A percentile compares a stretch with the other conserved stretches of the same genome.
phyloP scores from a whole-genome alignment of 2,113 vertebrate species.

The Ia io region DNA sequence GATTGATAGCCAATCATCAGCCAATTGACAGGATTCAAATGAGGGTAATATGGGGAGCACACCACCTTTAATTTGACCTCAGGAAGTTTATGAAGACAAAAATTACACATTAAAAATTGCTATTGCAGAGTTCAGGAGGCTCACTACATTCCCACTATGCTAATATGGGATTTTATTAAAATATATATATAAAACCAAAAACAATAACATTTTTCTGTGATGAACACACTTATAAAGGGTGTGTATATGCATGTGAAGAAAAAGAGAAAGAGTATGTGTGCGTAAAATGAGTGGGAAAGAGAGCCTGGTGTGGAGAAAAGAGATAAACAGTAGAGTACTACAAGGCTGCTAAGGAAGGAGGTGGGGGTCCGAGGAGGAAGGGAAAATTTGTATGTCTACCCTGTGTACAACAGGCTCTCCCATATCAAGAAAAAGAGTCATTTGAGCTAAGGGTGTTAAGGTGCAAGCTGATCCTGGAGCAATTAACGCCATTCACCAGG shows the following conservation, averaged over 20 bases:
- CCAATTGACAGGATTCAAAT: neutral
- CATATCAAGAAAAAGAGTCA: neutral
- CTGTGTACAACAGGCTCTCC: neutral
- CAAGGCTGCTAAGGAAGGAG: neutral
- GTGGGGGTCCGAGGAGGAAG: neutral
- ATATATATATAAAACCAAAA: neutral
- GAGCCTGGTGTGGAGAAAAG: neutral
- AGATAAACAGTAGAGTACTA: too few relatives aligned
- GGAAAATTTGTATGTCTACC: neutral
- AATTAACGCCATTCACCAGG: neutral
- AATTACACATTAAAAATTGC: neutral
- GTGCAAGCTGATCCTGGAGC: neutral
- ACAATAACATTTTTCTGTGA: neutral
- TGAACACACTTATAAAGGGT: neutral
- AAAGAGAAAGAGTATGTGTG: neutral
- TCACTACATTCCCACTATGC: neutral
- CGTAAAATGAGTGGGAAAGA: accelerated
- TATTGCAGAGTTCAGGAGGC: neutral
- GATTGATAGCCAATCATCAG: neutral
- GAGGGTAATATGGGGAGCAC: neutral
- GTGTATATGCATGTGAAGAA: neutral
- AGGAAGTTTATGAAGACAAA: neutral
- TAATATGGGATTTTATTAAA: neutral
- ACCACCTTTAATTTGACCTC: neutral
- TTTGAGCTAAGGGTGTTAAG: neutral